These are phyloP conservation scores for Corythaixoides concolor DNA, from an alignment of 2,113 vertebrate species.

Conservation along the genomic window DNA sequence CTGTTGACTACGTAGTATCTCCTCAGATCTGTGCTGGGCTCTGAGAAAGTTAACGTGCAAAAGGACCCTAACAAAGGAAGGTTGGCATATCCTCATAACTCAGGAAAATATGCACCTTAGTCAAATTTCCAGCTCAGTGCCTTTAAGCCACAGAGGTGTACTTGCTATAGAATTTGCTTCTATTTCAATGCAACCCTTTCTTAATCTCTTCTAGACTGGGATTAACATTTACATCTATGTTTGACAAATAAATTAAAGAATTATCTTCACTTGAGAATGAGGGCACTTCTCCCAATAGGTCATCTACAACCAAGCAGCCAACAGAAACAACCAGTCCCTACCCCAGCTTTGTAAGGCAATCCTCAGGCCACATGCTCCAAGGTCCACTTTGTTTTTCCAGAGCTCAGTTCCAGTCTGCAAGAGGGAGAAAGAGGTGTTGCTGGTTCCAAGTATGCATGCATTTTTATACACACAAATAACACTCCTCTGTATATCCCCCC, in stretches of 20 bases:
- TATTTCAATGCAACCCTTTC: background rate
- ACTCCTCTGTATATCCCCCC: background rate
- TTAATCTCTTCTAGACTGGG: background rate
- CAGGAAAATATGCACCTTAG: background rate
- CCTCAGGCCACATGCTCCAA: conserved; percentile 48
- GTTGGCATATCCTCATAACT: background rate
- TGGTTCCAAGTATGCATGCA: background rate
- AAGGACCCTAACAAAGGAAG: background rate
- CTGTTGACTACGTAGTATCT: background rate
- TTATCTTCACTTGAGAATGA: background rate
- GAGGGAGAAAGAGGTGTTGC: background rate
- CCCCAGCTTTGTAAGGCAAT: conserved; percentile 22
- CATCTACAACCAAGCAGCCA: background rate
- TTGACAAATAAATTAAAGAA: background rate
- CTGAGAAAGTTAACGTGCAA: background rate
- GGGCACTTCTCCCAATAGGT: background rate
- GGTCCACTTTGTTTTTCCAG: conserved; percentile 29
- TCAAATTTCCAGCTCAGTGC: background rate
- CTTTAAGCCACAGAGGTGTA: background rate
- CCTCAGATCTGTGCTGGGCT: background rate
- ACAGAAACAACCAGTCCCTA: background rate
- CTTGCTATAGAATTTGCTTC: background rate
- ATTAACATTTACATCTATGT: background rate
- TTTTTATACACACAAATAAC: background rate
- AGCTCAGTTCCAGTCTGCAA: conserved; percentile 26